Conservation (phyloP, 2,113 vertebrate species). For the Carollia perspicillata region DNA sequence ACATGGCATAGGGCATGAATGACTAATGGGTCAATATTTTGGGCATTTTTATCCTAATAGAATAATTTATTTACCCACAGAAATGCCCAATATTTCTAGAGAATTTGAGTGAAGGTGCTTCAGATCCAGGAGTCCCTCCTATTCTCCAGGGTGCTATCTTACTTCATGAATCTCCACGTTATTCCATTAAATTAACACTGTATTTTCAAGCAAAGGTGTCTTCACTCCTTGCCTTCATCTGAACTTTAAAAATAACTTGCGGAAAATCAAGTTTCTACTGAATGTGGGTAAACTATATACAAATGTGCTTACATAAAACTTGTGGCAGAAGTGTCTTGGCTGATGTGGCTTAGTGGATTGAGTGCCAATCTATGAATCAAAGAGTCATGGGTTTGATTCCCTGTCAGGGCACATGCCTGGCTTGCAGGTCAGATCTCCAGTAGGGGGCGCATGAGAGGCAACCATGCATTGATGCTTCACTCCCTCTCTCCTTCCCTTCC, state of each 20-base stretch:
- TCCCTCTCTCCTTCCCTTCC: no score
- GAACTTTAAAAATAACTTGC: not conserved
- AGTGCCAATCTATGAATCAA: no score
- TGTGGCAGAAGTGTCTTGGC: not conserved
- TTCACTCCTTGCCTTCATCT: not conserved
- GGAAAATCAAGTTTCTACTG: not conserved
- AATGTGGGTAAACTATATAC: fast-evolving
- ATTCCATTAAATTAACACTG: not conserved
- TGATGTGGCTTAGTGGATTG: no score
- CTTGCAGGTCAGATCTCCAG: no score
- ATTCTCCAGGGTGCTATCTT: not conserved
- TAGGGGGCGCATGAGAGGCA: no score
- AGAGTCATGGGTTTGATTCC: no score
- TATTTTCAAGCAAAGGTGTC: not conserved
- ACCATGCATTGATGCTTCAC: no score
- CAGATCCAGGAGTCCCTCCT: not conserved
- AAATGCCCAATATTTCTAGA: not conserved
- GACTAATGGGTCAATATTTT: not conserved
- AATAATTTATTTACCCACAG: not conserved
- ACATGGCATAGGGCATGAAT: not conserved
- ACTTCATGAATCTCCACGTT: not conserved
- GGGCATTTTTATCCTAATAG: not conserved
- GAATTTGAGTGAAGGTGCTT: not conserved
- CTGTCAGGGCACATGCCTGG: no score
- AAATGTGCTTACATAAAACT: not conserved